Evolutionary conservation across 2,888 invertebrate species (phyloP), one percentile per base, ranked within the genome.

Genomic region (Drosophila acutilabella): DNA sequence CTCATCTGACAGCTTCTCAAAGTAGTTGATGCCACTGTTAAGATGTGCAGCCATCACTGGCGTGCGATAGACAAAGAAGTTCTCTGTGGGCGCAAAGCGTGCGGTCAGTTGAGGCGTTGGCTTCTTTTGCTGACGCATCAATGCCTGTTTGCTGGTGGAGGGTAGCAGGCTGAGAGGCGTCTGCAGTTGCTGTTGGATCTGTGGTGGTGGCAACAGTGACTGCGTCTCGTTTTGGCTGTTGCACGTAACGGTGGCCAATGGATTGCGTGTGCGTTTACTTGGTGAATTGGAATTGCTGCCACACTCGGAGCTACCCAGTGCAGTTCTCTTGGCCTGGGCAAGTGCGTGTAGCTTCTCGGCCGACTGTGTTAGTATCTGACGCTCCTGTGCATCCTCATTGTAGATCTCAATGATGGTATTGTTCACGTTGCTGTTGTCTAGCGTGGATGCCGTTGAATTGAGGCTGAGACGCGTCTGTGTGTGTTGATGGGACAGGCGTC

Each of bases 1-100:
- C 93, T 98, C 98, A 92, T 98, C 98, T 0, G 98, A 97, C 6
- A 93, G 92, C 16, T 94, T 93, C 2, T 84, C 88, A 92, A 97
- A 97, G 50, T 95, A 94, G 91, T 97, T 95, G 93, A 88, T 89
- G 5, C 90, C 90, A 56, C 85, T 89, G 48, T 71, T 81, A 0
- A 82, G 73, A 50, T 81, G 81, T 1, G 80, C 81, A 11, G 72
- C 80, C 74, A 89, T 77, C 6, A 69, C 20, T 8, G 88, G 79
- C 45, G 88, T 90, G 16, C 92, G 90, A 93, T 93, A 86, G 64
- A 90, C 67, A 90, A 87, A 80, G 84, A 93, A 89, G 69, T 83
- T 86, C 50, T 93, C 88, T 1, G 33, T 23, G 4, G 68, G 41
- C 20, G 26, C 8, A 26, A 54, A 8, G 3, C 40, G 68, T 70